Conservation (phyloP, 2,888 invertebrate species). For the Andrena bucephala region DNA sequence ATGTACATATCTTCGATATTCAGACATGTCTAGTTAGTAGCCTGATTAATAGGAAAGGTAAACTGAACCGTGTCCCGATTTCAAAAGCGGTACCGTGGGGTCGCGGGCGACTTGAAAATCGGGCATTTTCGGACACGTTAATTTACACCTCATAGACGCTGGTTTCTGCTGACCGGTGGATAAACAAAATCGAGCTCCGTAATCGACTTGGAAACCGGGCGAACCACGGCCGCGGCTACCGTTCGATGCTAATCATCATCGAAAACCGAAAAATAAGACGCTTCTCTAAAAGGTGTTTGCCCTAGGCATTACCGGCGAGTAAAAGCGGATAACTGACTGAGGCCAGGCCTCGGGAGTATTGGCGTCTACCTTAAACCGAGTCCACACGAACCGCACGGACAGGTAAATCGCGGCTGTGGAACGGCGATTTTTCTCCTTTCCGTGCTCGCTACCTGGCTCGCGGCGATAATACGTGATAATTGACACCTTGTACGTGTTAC, state of each 20-base stretch:
- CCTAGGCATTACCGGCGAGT: conserved; percentile 76
- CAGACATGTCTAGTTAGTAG: not conserved
- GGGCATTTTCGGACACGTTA: conserved; percentile 73
- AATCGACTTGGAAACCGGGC: conserved; percentile 59
- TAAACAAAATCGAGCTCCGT: conserved; percentile 57
- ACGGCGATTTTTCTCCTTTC: conserved; percentile 57
- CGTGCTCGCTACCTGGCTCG: conserved; percentile 72
- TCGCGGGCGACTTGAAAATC: conserved; percentile 57
- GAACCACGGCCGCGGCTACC: conserved; percentile 57
- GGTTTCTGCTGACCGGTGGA: conserved; percentile 55
- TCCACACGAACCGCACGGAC: conserved; percentile 38
- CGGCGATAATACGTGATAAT: conserved; percentile 82
- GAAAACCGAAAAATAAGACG: conserved; percentile 80
- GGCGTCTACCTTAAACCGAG: conserved; percentile 56
- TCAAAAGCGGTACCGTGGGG: not conserved
- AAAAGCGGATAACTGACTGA: conserved; percentile 69
- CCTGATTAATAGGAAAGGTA: not conserved
- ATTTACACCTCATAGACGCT: conserved; percentile 77
- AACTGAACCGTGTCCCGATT: not conserved
- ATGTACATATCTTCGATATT: too few species aligned
- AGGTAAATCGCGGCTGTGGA: conserved; percentile 52
- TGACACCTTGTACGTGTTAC: conserved; percentile 77
- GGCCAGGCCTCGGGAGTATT: conserved; percentile 46
- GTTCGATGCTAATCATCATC: conserved; percentile 83
- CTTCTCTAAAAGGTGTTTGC: conserved; percentile 82